Evolutionary conservation across 2,797 vertebrate species (phyloP).

Genomic region (Eurystomus glaucurus): DNA sequence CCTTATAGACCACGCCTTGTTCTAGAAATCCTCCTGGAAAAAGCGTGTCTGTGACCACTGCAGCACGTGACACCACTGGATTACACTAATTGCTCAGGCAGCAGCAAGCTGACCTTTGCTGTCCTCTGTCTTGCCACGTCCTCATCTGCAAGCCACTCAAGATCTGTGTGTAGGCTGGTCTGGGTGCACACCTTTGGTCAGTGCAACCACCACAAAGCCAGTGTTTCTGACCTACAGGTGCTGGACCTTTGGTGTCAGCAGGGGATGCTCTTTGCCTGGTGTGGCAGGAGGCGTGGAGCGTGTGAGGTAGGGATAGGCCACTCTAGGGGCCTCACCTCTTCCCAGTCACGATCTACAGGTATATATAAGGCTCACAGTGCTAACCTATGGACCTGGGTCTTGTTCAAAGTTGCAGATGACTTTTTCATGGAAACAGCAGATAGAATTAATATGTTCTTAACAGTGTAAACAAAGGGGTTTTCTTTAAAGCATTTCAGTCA

Average conservation of each 20-base stretch:
- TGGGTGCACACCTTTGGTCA: too few relatives aligned
- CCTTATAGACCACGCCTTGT: accelerated
- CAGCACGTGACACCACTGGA: accelerated
- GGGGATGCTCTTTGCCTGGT: not conserved
- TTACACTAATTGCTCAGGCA: not conserved
- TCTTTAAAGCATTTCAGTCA: not conserved
- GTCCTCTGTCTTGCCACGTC: not conserved
- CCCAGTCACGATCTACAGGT: accelerated
- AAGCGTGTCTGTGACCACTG: accelerated
- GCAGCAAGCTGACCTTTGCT: not conserved
- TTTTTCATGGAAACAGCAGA: not conserved
- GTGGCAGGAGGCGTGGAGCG: accelerated
- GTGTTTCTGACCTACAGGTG: not conserved
- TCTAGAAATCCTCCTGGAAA: not conserved
- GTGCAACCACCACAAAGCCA: too few relatives aligned
- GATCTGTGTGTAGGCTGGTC: not conserved
- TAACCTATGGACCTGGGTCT: not conserved
- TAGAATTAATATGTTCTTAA: not conserved
- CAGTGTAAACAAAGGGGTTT: not conserved
- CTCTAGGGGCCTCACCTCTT: not conserved
- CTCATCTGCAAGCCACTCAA: accelerated
- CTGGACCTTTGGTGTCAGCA: too few relatives aligned
- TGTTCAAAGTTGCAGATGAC: accelerated
- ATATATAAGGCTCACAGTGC: accelerated
- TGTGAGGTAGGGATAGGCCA: accelerated